Percentiles rank a stretch among this genome's conserved stretches.
Evolutionary conservation across 2,113 vertebrate species (phyloP).

Genomic region (Paralichthys olivaceus): DNA sequence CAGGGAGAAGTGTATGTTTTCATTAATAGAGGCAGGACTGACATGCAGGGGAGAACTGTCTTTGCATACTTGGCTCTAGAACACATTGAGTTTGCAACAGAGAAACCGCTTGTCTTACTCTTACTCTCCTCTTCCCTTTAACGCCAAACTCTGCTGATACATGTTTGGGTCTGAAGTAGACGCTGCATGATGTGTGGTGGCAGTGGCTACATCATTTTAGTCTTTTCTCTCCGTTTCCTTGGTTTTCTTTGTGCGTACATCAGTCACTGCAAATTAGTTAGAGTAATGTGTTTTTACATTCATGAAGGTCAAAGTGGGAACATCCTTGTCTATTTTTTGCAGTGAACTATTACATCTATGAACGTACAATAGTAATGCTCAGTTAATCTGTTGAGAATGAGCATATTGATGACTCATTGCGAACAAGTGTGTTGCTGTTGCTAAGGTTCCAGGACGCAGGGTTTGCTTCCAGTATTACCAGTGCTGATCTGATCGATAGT

Average conservation of each 20-base stretch:
- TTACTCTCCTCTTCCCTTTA: slow-evolving; percentile 37
- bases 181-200: not conserved
- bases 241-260: not conserved
- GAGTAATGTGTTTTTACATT: not conserved
- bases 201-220: not conserved
- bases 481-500: slow-evolving; percentile 13
- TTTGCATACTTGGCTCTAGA: no score
- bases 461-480: slow-evolving; percentile 5
- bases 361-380: not conserved
- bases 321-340: slow-evolving; percentile 16
- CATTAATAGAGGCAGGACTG: not conserved
- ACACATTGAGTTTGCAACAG: slow-evolving; percentile 10
- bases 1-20: slow-evolving; percentile 19
- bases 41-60: slow-evolving; percentile 3
- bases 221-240: not conserved
- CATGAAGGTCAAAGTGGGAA: not conserved
- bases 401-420: not conserved
- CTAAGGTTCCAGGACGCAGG: not conserved
- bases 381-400: no score
- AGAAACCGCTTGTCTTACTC: slow-evolving; percentile 48
- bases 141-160: slow-evolving; percentile 22
- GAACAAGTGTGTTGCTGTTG: slow-evolving; percentile 6
- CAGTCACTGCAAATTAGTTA: slow-evolving; percentile 2
- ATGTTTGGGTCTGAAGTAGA: no score
- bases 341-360: not conserved